phyloP scores from a whole-genome alignment of 1,140 invertebrate genomes.

The Bicyclus anynana region DNA sequence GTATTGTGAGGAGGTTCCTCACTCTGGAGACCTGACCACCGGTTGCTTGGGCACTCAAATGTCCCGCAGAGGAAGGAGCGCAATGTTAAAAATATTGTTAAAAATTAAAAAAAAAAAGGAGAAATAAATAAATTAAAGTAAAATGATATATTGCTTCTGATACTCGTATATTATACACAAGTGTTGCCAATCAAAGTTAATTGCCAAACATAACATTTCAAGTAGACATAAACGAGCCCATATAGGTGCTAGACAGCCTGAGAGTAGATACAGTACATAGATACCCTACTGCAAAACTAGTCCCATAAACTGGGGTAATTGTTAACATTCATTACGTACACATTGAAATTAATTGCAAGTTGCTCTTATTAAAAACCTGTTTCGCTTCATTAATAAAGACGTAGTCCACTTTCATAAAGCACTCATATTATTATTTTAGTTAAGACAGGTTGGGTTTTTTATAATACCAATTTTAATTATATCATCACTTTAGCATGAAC shows the following conservation, averaged over 20 bases:
- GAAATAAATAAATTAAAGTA: too few relatives aligned
- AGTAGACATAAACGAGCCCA: background rate
- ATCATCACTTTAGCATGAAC: background rate
- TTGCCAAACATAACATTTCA: background rate
- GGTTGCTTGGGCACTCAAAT: too few relatives aligned
- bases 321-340: constrained; percentile 4
- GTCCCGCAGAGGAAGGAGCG: too few relatives aligned
- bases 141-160: too few relatives aligned
- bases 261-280: background rate
- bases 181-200: background rate
- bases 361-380: constrained; percentile 10
- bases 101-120: too few relatives aligned
- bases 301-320: constrained; percentile 7
- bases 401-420: constrained; percentile 12
- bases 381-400: constrained; percentile 10
- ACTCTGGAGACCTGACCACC: too few relatives aligned
- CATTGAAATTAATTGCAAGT: constrained; percentile 4
- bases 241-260: background rate
- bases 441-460: constrained; percentile 5
- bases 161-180: too few relatives aligned
- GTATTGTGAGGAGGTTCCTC: too few relatives aligned
- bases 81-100: too few relatives aligned
- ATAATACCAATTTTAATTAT: constrained; percentile 1
- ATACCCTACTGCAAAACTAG: constrained; percentile 2
- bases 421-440: constrained; percentile 4